These are phyloP conservation scores for Otis tarda DNA, from an alignment of 2,113 vertebrate genomes.

Conservation along the genomic window DNA sequence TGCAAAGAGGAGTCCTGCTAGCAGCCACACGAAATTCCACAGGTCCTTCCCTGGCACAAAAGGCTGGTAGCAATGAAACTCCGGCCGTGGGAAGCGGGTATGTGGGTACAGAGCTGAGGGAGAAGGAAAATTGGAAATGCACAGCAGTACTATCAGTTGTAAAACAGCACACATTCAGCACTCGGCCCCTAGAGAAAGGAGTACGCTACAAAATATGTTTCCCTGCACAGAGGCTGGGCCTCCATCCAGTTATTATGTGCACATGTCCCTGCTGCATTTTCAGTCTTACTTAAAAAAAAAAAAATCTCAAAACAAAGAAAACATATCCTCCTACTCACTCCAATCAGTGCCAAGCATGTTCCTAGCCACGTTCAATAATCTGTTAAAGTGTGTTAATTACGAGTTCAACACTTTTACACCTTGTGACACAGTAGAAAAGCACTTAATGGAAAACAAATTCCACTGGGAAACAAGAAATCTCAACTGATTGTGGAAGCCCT, in stretches of 20 bases:
- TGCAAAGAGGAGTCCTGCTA: not conserved
- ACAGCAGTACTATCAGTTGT: not conserved
- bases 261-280: conserved; percentile 4
- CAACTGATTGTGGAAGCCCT: not conserved
- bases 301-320: conserved; percentile 19
- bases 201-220: conserved; percentile 1
- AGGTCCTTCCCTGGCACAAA: not conserved
- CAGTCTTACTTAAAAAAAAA: not conserved
- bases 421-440: conserved; percentile 15
- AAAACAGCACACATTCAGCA: not conserved
- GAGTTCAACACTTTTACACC: not conserved
- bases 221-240: conserved; percentile 25
- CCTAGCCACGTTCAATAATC: not conserved
- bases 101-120: not conserved
- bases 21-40: not conserved
- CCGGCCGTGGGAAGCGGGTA: not conserved
- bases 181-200: not conserved
- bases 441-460: not conserved
- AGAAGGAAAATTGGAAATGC: not conserved
- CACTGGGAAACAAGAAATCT: not conserved
- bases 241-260: conserved; percentile 28
- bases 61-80: not conserved
- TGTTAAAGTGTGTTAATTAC: not conserved
- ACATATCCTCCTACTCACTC: not conserved
- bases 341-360: not conserved